phyloP scores from a whole-genome alignment of 2,113 vertebrate species.

The Trogon melanurus region DNA sequence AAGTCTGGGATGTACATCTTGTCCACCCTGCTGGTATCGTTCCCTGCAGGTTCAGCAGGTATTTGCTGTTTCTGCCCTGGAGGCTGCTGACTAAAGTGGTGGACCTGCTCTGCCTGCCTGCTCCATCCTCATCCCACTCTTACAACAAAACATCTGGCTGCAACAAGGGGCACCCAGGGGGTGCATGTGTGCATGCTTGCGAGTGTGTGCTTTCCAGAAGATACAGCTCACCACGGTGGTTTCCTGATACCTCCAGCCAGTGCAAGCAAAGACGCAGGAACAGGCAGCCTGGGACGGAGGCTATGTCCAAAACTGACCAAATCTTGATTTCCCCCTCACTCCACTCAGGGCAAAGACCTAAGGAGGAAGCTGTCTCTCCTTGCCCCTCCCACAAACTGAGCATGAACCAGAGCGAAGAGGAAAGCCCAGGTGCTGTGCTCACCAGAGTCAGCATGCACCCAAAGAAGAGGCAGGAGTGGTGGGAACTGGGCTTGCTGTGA shows the following conservation, averaged over 20 bases:
- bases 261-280: neutral
- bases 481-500: neutral
- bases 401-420: neutral
- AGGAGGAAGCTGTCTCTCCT: neutral
- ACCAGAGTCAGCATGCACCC: neutral
- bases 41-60: neutral
- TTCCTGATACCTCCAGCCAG: neutral
- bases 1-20: neutral
- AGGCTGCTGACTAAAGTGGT: neutral
- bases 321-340: neutral
- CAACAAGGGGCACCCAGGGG: rapidly evolving
- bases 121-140: neutral
- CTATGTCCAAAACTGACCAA: neutral
- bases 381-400: neutral
- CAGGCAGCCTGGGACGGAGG: neutral
- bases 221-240: neutral
- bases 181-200: rapidly evolving
- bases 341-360: rapidly evolving
- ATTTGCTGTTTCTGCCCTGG: neutral
- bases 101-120: neutral
- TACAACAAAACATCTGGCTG: neutral
- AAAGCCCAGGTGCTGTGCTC: neutral
- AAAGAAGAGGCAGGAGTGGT: neutral
- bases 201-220: neutral
- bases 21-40: neutral